A percentile compares a stretch with the other conserved stretches of the same genome.
phyloP scores from a whole-genome alignment of 2,888 invertebrate genomes.

The Athalia cordata region DNA sequence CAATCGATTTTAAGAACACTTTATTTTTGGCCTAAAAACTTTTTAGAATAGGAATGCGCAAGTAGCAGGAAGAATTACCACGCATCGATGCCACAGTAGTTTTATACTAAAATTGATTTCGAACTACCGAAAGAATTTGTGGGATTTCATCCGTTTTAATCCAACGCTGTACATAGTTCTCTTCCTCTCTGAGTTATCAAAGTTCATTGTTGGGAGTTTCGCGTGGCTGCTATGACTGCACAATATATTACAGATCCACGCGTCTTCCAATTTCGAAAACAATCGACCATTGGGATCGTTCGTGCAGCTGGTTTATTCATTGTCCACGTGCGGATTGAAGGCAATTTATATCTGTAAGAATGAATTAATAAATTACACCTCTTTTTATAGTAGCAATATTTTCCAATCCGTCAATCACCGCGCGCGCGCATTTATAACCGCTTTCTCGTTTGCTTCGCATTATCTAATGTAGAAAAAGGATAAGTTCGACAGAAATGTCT shows the following conservation, averaged over 20 bases:
- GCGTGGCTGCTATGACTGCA: no score
- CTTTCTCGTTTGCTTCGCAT: constrained; percentile 14
- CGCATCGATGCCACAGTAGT: constrained; percentile 8
- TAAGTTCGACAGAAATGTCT: neutral
- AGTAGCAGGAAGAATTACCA: neutral
- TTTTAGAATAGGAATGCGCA: no score
- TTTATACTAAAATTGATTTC: neutral
- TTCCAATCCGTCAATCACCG: constrained; percentile 50
- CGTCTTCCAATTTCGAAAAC: constrained; percentile 8
- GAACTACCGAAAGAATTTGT: constrained; percentile 22
- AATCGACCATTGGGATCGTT: constrained; percentile 22
- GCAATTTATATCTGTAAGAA: constrained; percentile 61
- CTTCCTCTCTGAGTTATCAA: no score
- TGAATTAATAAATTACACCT: constrained; percentile 60
- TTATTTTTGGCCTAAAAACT: no score
- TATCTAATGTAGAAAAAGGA: neutral
- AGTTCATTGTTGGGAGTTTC: no score
- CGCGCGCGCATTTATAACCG: neutral
- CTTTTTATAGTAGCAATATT: constrained; percentile 30
- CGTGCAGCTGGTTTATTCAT: constrained; percentile 42
- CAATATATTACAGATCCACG: constrained; percentile 4
- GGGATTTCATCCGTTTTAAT: constrained; percentile 16
- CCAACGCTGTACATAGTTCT: constrained; percentile 1
- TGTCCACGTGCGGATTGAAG: constrained; percentile 58
- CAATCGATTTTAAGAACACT: no score